Conservation (phyloP, 2,888 invertebrate species). For the Synergus gifuensis region DNA sequence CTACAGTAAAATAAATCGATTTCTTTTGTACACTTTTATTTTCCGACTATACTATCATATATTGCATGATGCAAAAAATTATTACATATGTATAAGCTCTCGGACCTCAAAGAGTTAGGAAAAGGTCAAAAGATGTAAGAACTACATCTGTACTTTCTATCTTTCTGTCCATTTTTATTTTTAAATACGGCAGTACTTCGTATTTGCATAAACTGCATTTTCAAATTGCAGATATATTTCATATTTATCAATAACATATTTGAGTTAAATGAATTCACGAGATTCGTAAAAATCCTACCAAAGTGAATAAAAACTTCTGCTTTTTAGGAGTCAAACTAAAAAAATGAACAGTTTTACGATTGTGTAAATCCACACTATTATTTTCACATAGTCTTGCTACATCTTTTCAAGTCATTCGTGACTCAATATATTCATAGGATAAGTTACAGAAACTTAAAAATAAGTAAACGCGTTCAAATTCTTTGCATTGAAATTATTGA, state of each 20-base stretch:
- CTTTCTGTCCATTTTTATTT: background rate
- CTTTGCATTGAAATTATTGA: background rate
- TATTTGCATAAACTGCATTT: no score
- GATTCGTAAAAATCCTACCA: no score
- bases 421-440: slow-evolving; percentile 19
- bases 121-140: background rate
- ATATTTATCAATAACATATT: background rate
- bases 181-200: slow-evolving; percentile 8
- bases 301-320: no score
- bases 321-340: background rate
- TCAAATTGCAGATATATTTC: background rate
- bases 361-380: slow-evolving; percentile 1
- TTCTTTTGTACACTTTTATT: slow-evolving; percentile 20
- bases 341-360: background rate
- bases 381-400: background rate
- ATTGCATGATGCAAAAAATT: slow-evolving; percentile 1
- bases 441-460: slow-evolving; percentile 2
- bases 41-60: background rate
- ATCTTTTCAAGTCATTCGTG: slow-evolving; percentile 1
- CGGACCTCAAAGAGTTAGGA: background rate
- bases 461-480: background rate
- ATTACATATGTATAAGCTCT: background rate
- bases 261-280: no score
- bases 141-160: background rate
- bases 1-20: background rate